Conservation (phyloP, 2,113 vertebrate genomes). For the Leptobrachium leishanense region DNA sequence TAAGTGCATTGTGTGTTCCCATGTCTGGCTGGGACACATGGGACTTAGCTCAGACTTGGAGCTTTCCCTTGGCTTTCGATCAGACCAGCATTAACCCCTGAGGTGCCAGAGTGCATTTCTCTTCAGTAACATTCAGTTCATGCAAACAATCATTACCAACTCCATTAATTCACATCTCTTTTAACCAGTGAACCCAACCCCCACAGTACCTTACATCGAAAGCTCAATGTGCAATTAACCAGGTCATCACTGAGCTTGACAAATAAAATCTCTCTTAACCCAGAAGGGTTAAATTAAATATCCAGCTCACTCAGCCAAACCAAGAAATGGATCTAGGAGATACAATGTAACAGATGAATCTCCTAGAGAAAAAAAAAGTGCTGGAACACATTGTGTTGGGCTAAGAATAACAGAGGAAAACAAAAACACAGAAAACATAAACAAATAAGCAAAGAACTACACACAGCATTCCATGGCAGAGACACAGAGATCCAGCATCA, state of each 20-base stretch:
- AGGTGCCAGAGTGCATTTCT: not conserved
- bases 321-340: no score
- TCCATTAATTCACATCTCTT: no score
- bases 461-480: not conserved
- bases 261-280: no score
- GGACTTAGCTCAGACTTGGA: slow-evolving; percentile 8
- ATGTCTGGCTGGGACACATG: not conserved
- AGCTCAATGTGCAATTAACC: not conserved
- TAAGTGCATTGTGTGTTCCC: not conserved
- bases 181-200: not conserved
- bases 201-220: not conserved
- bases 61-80: slow-evolving; percentile 1
- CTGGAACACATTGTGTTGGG: no score
- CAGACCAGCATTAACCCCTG: not conserved
- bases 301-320: no score
- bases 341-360: no score
- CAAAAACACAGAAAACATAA: no score
- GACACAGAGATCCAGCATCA: not conserved
- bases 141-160: not conserved
- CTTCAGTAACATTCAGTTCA: not conserved
- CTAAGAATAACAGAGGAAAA: no score
- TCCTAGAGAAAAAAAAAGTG: no score
- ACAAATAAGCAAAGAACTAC: no score
- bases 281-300: no score
- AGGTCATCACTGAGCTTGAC: not conserved